These are phyloP conservation scores for Antitype chi DNA, from an alignment of 2,888 invertebrate species.

Conservation along the genomic window DNA sequence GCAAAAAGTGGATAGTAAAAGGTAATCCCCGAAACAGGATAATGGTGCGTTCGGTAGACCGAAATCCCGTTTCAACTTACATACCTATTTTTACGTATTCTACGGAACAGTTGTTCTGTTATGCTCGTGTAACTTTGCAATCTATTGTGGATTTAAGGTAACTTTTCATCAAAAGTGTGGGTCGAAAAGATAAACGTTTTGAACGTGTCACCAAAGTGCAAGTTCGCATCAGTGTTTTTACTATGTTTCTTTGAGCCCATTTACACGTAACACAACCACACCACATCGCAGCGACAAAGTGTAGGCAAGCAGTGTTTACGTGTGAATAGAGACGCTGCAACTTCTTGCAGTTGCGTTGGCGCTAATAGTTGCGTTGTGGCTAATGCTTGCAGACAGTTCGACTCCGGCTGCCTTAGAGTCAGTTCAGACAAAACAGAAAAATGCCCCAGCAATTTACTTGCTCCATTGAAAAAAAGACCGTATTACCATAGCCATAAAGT, in stretches of 20 bases:
- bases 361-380: too few species aligned
- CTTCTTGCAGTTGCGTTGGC: too few species aligned
- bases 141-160: slow-evolving; percentile 1
- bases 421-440: too few species aligned
- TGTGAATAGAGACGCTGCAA: neutral
- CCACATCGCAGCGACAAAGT: neutral
- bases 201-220: neutral
- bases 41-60: slow-evolving; percentile 58
- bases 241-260: neutral
- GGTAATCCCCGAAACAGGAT: slow-evolving; percentile 62
- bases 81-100: slow-evolving; percentile 37
- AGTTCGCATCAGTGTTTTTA: too few species aligned
- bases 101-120: slow-evolving; percentile 24
- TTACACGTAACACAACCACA: neutral
- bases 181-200: too few species aligned
- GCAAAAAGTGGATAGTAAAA: slow-evolving; percentile 58
- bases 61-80: slow-evolving; percentile 53
- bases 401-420: too few species aligned
- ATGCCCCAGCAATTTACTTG: too few species aligned
- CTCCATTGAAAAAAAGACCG: too few species aligned
- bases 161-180: too few species aligned
- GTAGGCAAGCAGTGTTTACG: neutral
- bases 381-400: too few species aligned
- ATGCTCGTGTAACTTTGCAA: slow-evolving; percentile 21
- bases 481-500: too few species aligned